Base-by-base conservation (phyloP, 2,113 vertebrate genomes). In the Gymnarchus niloticus region DNA sequence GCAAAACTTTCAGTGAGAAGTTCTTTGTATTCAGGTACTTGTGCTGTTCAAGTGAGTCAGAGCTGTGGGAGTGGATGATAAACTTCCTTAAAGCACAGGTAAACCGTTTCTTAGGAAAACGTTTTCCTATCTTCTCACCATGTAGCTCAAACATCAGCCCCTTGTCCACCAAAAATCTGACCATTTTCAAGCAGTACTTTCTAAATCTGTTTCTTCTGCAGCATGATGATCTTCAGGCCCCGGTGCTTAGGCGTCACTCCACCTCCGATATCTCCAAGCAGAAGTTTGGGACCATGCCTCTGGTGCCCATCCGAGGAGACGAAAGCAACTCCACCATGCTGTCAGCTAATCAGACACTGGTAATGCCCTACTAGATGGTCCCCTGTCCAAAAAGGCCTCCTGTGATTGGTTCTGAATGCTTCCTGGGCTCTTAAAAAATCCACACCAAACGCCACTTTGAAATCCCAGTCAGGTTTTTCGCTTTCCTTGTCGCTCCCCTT, bases 51-150 rank as follows among this genome's bases (percentile, higher is more conserved):
- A 93, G 92, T 0, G 95, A 97, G 90, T 91, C 95, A 0, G 97
- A 99, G 82, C 94, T 98, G 89, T 99, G 98, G 98, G 97, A 98
- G 88, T 99, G 98, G 98, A 96, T 96, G 88, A 96, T 95, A 82
- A 95, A 96, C 91, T 97, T 99, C 90, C 95, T 99, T 59, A 97
- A 96, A 91, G 96, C 96, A 87, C 97, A 99, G 97, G 98, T 98
- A n/a, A 21, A 33, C 76, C 48, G 7, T n/a, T 12, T 51, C 4
- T 17, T 69, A 2, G n/a, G n/a, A n/a, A n/a, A n/a, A 0, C 3
- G 14, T 73, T 17, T 41, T 17, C 49, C 69, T 56, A 25, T 78
- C 73, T 33, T 21, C 77, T n/a, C 10, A 17, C 14, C 69, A 76
- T 41, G 25, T 8, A 14, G 1, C 14, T 41, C 23, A 14, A 2